Conservation (phyloP, 2,888 invertebrate species). For the Mechanitis mazaeus region DNA sequence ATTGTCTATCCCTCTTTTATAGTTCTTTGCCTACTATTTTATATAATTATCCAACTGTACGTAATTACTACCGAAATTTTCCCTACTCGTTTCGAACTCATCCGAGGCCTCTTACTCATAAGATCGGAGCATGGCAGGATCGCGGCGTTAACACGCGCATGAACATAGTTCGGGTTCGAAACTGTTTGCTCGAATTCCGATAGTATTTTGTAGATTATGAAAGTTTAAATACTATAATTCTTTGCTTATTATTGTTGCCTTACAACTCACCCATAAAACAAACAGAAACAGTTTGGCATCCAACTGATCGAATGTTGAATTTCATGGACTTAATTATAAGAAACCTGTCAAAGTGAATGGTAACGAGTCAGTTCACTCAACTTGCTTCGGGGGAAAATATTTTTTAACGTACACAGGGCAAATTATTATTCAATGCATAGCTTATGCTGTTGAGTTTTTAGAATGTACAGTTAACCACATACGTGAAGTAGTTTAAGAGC, state of each 20-base stretch:
- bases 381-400: constrained; percentile 27
- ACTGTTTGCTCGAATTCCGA: no score
- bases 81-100: no score
- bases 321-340: constrained; percentile 35
- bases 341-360: constrained; percentile 37
- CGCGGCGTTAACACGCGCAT: no score
- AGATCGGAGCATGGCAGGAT: no score
- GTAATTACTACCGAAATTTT: no score
- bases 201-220: no score
- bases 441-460: constrained; percentile 34
- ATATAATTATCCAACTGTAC: no score
- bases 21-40: no score
- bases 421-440: constrained; percentile 33
- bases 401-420: constrained; percentile 22
- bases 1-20: no score
- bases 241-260: constrained; percentile 1
- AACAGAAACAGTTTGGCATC: constrained; percentile 19
- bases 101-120: no score
- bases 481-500: constrained; percentile 31
- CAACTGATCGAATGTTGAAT: constrained; percentile 32
- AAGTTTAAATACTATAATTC: no score
- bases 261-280: constrained; percentile 13
- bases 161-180: no score
- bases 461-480: constrained; percentile 44
- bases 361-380: constrained; percentile 24